Percentiles rank a stretch among this genome's conserved stretches.
Conservation (phyloP, 2,888 invertebrate species). For the Ectemnius cavifrons region DNA sequence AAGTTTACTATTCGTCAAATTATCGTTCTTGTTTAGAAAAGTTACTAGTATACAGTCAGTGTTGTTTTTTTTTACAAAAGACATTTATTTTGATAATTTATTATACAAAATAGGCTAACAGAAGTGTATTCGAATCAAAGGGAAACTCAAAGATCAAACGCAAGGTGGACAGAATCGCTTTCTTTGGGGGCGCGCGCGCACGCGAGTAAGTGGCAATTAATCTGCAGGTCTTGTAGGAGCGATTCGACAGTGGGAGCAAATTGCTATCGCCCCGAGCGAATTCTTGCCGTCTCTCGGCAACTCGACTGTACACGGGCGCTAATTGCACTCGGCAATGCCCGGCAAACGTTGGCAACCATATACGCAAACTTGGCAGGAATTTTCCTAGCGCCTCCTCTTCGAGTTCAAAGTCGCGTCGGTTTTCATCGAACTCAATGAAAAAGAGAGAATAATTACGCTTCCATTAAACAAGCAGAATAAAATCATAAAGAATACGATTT, state of each 20-base stretch:
- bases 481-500: neutral
- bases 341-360: conserved; percentile 30
- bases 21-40: no score
- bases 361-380: conserved; percentile 59
- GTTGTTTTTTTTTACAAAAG: no score
- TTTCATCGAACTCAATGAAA: conserved; percentile 55
- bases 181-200: no score
- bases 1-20: no score
- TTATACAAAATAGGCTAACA: no score
- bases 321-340: conserved; percentile 53
- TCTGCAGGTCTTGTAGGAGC: no score
- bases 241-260: conserved; percentile 1
- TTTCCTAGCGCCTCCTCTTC: conserved; percentile 42
- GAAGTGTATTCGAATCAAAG: no score
- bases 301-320: conserved; percentile 37
- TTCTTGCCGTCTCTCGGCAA: conserved; percentile 43
- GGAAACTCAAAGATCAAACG: no score
- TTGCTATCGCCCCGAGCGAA: conserved; percentile 10
- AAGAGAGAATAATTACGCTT: conserved; percentile 48
- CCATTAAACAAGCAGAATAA: conserved; percentile 11
- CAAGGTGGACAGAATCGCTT: no score
- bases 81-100: no score
- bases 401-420: conserved; percentile 64
- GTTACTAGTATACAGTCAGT: no score
- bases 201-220: no score